Percentiles rank a stretch among this genome's conserved stretches.
These are phyloP conservation scores for Coreius guichenoti DNA, from an alignment of 2,797 vertebrate species.

Conservation along the genomic window DNA sequence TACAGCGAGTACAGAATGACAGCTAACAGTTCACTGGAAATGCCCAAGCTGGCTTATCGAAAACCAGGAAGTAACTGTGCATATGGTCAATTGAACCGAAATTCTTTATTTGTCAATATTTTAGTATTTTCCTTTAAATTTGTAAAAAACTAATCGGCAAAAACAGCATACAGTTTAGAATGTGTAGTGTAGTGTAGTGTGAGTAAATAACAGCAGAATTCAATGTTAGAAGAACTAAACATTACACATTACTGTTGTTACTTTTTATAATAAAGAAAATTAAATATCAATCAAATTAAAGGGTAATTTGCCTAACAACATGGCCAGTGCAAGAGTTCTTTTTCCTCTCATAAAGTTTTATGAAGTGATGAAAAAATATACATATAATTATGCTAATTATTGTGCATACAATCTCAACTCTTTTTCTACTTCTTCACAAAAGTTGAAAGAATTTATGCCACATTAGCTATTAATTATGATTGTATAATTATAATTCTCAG, in stretches of 20 bases:
- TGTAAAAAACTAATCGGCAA: background rate
- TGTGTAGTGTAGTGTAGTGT: too few relatives aligned
- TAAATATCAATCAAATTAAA: background rate
- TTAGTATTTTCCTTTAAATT: background rate
- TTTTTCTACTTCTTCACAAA: background rate
- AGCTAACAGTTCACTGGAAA: too few relatives aligned
- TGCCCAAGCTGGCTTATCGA: too few relatives aligned
- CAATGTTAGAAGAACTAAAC: background rate
- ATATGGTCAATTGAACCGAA: background rate
- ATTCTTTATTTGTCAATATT: background rate
- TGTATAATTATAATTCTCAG: background rate
- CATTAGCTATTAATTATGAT: background rate
- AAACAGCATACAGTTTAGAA: background rate
- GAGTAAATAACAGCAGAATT: background rate
- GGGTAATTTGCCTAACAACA: background rate
- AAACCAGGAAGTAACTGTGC: too few relatives aligned
- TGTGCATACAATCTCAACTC: background rate
- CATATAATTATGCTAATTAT: background rate
- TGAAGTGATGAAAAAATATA: background rate
- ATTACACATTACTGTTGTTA: background rate
- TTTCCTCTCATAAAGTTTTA: background rate
- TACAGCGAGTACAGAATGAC: too few relatives aligned
- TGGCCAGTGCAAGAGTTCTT: background rate
- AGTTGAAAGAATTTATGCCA: background rate
- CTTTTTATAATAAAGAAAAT: background rate